phyloP scores from a whole-genome alignment of 2,113 vertebrate species.

The Butastur rufipennis region DNA sequence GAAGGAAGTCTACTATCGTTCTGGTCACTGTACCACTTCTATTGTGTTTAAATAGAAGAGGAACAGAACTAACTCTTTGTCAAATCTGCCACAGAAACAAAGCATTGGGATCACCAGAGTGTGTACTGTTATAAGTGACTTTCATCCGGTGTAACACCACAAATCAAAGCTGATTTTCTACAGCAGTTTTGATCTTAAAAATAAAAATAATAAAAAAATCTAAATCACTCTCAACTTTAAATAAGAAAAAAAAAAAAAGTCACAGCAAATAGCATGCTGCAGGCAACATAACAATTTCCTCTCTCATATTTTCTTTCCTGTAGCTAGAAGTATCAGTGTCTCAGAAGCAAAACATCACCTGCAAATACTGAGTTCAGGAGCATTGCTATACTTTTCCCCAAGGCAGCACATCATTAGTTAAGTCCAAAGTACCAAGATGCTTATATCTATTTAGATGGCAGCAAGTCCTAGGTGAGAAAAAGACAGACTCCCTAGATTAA shows the following conservation, averaged over 20 bases:
- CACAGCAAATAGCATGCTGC: not conserved
- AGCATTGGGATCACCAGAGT: not conserved
- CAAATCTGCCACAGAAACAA: not conserved
- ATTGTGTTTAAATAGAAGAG: not conserved
- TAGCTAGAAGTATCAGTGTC: not conserved
- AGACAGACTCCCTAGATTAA: not conserved
- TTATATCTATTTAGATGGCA: not conserved
- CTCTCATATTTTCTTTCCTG: not conserved
- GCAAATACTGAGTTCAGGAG: not conserved
- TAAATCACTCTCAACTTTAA: not conserved
- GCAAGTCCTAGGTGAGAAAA: not conserved
- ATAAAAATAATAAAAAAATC: no score
- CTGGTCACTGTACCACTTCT: not conserved
- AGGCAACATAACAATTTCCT: not conserved
- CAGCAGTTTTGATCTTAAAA: not conserved
- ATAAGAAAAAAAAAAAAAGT: not conserved
- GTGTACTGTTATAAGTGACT: not conserved
- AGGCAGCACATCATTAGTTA: not conserved
- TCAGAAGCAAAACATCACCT: not conserved
- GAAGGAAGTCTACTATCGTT: not conserved
- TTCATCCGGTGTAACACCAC: not conserved
- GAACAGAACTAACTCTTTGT: not conserved
- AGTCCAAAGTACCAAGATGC: not conserved
- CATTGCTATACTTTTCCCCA: not conserved
- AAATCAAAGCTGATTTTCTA: not conserved